Percentiles rank a stretch among this genome's conserved stretches.
These are phyloP conservation scores for Porites lobata DNA, from an alignment of 92 coral and sea anemone species.

Conservation along the genomic window DNA sequence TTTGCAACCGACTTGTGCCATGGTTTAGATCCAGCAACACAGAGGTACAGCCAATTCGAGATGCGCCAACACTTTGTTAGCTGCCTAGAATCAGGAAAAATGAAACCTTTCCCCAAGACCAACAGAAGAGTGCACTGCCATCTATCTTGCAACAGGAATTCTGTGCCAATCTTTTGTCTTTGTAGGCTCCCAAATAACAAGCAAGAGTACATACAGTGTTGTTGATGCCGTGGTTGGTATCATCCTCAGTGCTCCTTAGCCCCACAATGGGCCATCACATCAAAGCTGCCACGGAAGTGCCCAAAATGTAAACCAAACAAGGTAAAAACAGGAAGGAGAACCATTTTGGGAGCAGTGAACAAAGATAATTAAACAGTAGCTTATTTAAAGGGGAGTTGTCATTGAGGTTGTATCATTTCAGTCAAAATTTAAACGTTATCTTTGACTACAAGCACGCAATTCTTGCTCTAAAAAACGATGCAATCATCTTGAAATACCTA, in stretches of 20 bases:
- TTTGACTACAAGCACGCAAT: too few relatives aligned
- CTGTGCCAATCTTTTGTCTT: constrained; percentile 50
- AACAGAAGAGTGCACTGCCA: constrained; percentile 44
- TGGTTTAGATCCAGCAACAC: constrained; percentile 50
- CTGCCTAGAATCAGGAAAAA: constrained; percentile 48
- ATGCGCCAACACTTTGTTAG: constrained; percentile 55
- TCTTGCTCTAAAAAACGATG: too few relatives aligned
- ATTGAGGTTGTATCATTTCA: too few relatives aligned
- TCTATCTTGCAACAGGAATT: background rate
- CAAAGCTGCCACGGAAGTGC: constrained; percentile 30
- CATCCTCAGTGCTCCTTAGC: constrained; percentile 41
- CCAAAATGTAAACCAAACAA: constrained; percentile 23
- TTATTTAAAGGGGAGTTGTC: constrained; percentile 3
- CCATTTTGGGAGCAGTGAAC: constrained; percentile 14
- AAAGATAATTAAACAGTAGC: background rate
- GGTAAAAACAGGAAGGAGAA: background rate
- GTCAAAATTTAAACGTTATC: too few relatives aligned
- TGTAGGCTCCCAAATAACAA: constrained; percentile 63
- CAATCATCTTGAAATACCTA: too few relatives aligned
- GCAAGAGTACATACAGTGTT: constrained; percentile 62
- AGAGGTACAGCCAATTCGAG: constrained; percentile 35
- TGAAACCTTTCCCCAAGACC: constrained; percentile 54
- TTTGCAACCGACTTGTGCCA: constrained; percentile 62
- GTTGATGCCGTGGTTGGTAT: constrained; percentile 64
- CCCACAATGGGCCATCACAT: constrained; percentile 50